A percentile compares a stretch with the other conserved stretches of the same genome.
Conservation (phyloP, 2,113 vertebrate species). For the Tragelaphus buxtoni region DNA sequence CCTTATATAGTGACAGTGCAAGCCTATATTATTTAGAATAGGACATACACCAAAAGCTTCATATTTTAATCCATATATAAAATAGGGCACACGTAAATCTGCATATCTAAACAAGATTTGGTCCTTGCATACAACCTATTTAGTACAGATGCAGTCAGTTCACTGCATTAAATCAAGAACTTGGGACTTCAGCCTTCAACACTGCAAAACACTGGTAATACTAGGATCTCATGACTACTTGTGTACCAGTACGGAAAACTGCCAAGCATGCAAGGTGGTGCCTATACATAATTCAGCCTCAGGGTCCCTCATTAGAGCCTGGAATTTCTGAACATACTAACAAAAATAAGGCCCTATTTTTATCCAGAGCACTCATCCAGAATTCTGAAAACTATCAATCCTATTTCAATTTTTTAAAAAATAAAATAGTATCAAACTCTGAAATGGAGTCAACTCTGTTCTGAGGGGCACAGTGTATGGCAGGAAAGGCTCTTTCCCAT, state of each 20-base stretch:
- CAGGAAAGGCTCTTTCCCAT: not conserved
- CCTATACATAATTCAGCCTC: not conserved
- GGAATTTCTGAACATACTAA: not conserved
- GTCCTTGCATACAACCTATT: not conserved
- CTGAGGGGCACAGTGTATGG: not conserved
- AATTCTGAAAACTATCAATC: not conserved
- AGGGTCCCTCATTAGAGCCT: not conserved
- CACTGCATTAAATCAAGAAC: not conserved
- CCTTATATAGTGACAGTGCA: not conserved
- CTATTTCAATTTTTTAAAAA: not conserved
- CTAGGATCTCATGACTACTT: not conserved
- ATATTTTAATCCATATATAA: conserved; percentile 10
- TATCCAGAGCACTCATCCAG: not conserved
- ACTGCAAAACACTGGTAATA: not conserved
- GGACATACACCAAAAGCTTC: not conserved
- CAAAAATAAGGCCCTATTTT: not conserved
- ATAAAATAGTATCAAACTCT: not conserved
- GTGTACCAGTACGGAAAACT: not conserved
- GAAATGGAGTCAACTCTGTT: not conserved
- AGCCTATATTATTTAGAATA: not conserved
- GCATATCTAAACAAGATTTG: not conserved
- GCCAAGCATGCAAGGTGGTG: not conserved
- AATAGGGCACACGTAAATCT: not conserved
- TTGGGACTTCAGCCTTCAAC: not conserved
- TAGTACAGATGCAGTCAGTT: not conserved